Evolutionary conservation across 2,888 invertebrate species (phyloP).

Genomic region (Sphaeridia pumilis): DNA sequence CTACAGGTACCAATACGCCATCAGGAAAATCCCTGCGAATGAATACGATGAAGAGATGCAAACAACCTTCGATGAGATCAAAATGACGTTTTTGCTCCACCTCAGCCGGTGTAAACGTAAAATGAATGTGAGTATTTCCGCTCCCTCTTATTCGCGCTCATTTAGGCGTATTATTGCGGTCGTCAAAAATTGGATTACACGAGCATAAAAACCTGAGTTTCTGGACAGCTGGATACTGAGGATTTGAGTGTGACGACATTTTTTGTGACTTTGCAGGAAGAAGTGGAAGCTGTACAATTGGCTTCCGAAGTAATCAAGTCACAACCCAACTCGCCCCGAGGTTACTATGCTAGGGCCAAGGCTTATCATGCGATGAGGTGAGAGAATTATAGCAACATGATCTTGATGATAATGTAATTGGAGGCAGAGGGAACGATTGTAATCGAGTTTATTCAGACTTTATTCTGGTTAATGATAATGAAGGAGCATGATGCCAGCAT

Average conservation of each 20-base stretch:
- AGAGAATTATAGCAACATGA: slow-evolving; percentile 14
- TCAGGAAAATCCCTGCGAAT: slow-evolving; percentile 68
- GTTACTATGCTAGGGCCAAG: slow-evolving; percentile 80
- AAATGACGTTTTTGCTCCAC: slow-evolving; percentile 78
- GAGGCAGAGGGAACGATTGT: neutral
- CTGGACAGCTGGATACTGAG: neutral
- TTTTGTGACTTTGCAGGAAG: slow-evolving; percentile 39
- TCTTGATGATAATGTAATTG: neutral
- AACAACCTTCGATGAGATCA: slow-evolving; percentile 66
- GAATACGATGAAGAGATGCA: slow-evolving; percentile 47
- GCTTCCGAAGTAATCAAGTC: slow-evolving; percentile 74
- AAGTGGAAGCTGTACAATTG: slow-evolving; percentile 59
- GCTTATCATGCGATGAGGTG: slow-evolving; percentile 64
- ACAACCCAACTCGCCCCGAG: slow-evolving; percentile 80
- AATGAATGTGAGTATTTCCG: slow-evolving; percentile 66
- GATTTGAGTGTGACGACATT: too few relatives aligned
- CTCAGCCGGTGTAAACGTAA: slow-evolving; percentile 87
- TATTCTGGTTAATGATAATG: too few relatives aligned
- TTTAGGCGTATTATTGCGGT: too few relatives aligned
- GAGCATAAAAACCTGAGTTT: too few relatives aligned
- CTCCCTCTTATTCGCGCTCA: too few relatives aligned
- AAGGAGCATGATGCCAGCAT: too few relatives aligned
- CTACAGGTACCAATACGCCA: slow-evolving; percentile 84
- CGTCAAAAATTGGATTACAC: too few relatives aligned
- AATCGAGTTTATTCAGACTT: too few relatives aligned